Percentiles rank a stretch among this genome's conserved stretches.
These are phyloP conservation scores for Salarias fasciatus DNA, from an alignment of 2,797 vertebrate genomes.

Conservation along the genomic window DNA sequence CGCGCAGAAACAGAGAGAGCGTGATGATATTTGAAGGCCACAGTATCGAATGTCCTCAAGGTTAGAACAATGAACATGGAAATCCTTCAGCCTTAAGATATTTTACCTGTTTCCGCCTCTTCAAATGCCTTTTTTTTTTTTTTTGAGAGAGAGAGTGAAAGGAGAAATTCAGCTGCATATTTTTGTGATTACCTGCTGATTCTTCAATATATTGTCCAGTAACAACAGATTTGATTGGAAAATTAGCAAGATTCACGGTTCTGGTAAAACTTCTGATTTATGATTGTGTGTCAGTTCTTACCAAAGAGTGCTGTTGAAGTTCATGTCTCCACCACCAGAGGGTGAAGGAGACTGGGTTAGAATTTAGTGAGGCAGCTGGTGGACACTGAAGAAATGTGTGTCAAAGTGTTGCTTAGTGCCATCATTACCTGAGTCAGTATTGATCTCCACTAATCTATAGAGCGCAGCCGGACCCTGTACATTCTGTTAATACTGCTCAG, in stretches of 20 bases:
- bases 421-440: conserved; percentile 59
- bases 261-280: neutral
- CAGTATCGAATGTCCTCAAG: conserved; percentile 48
- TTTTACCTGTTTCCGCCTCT: conserved; percentile 6
- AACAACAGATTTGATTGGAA: neutral
- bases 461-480: conserved; percentile 21
- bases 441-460: conserved; percentile 32
- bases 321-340: conserved; percentile 45
- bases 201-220: too few species aligned
- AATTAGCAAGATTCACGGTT: neutral
- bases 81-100: neutral
- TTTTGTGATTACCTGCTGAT: too few species aligned
- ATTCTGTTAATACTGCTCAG: conserved; percentile 25
- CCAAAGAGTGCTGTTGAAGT: neutral
- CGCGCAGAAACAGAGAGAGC: neutral
- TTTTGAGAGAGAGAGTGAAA: too few species aligned
- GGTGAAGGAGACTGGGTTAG: conserved; percentile 34
- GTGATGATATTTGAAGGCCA: neutral
- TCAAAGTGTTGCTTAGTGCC: neutral
- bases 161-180: neutral
- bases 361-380: neutral
- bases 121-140: conserved; percentile 1
- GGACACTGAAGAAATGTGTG: conserved; percentile 4
- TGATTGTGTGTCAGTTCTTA: neutral
- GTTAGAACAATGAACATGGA: conserved; percentile 3